Evolutionary conservation across 2,113 vertebrate genomes (phyloP).

Genomic region (Gallinago media): DNA sequence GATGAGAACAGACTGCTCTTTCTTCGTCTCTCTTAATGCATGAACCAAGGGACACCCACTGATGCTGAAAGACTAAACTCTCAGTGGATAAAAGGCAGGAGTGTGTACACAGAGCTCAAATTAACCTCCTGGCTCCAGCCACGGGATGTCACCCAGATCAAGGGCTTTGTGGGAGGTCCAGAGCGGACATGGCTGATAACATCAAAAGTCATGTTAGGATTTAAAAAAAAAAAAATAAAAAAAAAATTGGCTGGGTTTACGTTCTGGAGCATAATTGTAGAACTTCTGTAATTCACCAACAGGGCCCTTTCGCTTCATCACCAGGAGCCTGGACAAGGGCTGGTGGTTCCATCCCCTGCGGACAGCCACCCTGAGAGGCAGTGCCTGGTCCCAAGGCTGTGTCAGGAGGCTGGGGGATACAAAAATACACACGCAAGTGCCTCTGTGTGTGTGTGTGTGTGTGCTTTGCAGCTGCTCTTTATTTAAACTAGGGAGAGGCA

Average conservation of each 20-base stretch:
- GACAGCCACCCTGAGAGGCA: not conserved
- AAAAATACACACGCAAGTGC: not conserved
- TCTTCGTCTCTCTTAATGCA: not conserved
- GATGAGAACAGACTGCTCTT: not conserved
- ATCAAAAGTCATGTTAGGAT: not conserved
- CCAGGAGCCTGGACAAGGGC: not conserved
- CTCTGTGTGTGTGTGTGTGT: fast-evolving
- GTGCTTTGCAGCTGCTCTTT: not conserved
- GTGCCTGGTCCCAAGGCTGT: not conserved
- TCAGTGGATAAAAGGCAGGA: not conserved
- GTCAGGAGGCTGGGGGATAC: not conserved
- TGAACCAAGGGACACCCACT: not conserved
- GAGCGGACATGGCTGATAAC: not conserved
- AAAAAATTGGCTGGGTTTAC: not conserved
- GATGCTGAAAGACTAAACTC: not conserved
- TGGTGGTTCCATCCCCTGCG: not conserved
- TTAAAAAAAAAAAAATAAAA: not conserved
- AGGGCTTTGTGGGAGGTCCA: not conserved
- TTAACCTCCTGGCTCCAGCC: not conserved
- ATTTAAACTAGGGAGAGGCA: not conserved
- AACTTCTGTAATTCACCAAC: not conserved
- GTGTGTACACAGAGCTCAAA: not conserved
- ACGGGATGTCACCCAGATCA: not conserved
- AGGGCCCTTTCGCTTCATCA: fast-evolving
- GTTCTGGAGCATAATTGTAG: too few species aligned